A percentile compares a stretch with the other conserved stretches of the same genome.
Conservation (phyloP, 1,140 invertebrate species). For the Microplitis demolitor region DNA sequence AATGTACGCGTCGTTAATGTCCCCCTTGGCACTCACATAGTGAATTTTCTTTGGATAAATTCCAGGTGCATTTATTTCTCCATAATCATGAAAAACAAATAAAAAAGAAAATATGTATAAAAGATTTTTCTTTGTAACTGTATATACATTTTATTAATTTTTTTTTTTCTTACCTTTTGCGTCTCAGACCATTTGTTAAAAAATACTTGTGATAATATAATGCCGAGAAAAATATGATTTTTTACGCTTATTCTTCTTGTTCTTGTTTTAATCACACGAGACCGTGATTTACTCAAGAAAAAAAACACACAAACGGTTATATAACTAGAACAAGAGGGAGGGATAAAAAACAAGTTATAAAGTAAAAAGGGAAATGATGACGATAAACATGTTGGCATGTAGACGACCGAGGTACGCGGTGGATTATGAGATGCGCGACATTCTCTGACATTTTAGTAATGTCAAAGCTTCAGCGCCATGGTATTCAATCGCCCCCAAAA, state of each 20-base stretch:
- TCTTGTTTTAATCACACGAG: too few species aligned
- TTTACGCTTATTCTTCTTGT: too few species aligned
- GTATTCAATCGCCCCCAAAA: conserved; percentile 43
- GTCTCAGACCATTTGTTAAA: too few species aligned
- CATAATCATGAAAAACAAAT: conserved; percentile 5
- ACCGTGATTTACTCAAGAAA: too few species aligned
- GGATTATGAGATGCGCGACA: conserved; percentile 54
- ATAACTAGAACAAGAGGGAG: background rate
- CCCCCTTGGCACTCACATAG: conserved; percentile 19
- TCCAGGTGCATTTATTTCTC: conserved; percentile 15
- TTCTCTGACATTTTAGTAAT: conserved; percentile 59
- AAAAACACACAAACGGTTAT: background rate
- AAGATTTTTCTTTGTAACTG: too few species aligned
- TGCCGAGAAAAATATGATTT: too few species aligned
- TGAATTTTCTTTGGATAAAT: conserved; percentile 17
- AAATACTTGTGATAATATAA: too few species aligned
- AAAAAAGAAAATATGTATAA: too few species aligned
- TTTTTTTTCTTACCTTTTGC: too few species aligned
- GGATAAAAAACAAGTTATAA: background rate
- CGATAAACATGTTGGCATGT: conserved; percentile 1
- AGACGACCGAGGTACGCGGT: conserved; percentile 34
- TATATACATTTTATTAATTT: too few species aligned
- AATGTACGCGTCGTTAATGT: conserved; percentile 28
- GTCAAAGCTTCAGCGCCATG: conserved; percentile 37
- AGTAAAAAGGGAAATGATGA: background rate